Base-by-base conservation (phyloP, 2,113 vertebrate species). In the Saccopteryx bilineata region DNA sequence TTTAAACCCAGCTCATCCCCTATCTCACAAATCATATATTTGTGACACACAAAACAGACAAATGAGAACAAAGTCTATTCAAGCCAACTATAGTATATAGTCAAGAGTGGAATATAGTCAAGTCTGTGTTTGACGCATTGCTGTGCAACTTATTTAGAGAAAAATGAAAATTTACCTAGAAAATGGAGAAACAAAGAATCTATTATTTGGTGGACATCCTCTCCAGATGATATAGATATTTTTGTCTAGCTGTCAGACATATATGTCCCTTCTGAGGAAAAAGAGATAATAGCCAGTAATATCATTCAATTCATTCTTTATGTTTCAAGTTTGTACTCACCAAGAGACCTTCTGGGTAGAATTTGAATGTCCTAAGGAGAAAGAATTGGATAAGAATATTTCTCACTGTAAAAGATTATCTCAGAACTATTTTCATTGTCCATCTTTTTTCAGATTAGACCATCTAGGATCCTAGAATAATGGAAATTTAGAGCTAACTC, bases 311-410 rank as follows among this genome's bases (percentile, higher is more conserved):
- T 74, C n/a, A 65, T 17, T 83, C 39, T 68, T 95, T 93, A 83
- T 31, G 48, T 90, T 80, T 28, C 74, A 84, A 88, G 33, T 80
- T 61, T 95, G 5, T 69, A 78, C 14, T 76, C 39, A 90, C 9
- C 15, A 95, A 91, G 58, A 26, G 75, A 65, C 23, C 48, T 93
- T 92, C 93, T 90, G 19, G n/a, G 92, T 95, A 93, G 75, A 87
- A 31, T 86, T 50, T 74, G 24, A 88, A 87, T 61, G 65, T n/a
- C 76, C 66, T 50, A 28, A 90, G 31, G 24, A 93, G 24, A 81
- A 78, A 61, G 75, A 85, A 92, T 24, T 33, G 54, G 74, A 82
- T 56, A 75, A 39, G 66, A 96, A 31, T 89, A 78, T 66, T 89
- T 87, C 63, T 91, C n/a, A 89, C n/a, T 94, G 56, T 83, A 87